These are phyloP conservation scores for Heliocidaris tuberculata DNA, from an alignment of 35 echinoderm and acorn worm genomes.

Conservation along the genomic window DNA sequence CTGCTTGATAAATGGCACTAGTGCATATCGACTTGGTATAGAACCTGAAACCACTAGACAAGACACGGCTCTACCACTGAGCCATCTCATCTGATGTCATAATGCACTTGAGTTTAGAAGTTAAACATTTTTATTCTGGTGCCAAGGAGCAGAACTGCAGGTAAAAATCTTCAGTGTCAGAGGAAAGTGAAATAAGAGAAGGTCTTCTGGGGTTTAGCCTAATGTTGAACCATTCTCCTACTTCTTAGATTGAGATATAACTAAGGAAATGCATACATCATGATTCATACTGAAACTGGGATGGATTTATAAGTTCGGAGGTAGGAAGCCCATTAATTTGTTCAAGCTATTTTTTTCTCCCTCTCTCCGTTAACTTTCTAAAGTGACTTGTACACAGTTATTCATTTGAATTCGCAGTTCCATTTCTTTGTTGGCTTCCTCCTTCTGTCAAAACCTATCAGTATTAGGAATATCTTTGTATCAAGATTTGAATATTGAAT, in stretches of 20 bases:
- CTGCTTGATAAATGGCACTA: no score
- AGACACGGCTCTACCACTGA: not conserved
- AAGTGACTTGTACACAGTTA: not conserved
- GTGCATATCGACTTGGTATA: no score
- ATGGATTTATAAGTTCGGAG: conserved; percentile 13
- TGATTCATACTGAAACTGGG: conserved; percentile 38
- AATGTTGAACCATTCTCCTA: not conserved
- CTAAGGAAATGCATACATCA: conserved; percentile 37
- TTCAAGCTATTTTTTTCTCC: conserved; percentile 24
- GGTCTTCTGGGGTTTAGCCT: not conserved
- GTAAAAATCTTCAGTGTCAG: not conserved
- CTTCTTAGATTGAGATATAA: conserved; percentile 39
- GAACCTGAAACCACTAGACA: no score
- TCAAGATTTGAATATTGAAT: not conserved
- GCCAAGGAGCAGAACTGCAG: not conserved
- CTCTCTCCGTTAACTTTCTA: not conserved
- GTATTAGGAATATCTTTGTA: not conserved
- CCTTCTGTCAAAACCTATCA: not conserved
- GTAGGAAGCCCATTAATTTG: conserved; percentile 42
- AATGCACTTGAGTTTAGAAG: not conserved
- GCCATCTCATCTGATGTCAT: not conserved
- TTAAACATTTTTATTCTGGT: not conserved
- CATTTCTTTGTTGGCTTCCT: not conserved
- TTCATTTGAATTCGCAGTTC: not conserved
- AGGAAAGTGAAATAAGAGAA: conserved; percentile 4